Percentiles rank a stretch among this genome's conserved stretches.
Conservation (phyloP, 2,888 invertebrate species). For the Phaedon cochleariae region DNA sequence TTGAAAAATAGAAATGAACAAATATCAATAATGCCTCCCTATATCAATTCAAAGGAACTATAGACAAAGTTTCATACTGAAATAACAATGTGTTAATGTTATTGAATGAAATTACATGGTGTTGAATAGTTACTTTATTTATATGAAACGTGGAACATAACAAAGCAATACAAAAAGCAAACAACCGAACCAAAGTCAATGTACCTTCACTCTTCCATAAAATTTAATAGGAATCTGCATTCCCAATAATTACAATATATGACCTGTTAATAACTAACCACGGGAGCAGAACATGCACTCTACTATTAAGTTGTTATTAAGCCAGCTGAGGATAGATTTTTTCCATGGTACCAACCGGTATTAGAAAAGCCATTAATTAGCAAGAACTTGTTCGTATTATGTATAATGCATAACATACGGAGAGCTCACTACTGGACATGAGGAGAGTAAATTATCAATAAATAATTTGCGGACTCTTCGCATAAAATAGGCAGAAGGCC, state of each 20-base stretch:
- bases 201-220: constrained; percentile 8
- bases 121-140: neutral
- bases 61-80: too few species aligned
- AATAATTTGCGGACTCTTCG: constrained; percentile 11
- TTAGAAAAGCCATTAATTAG: constrained; percentile 36
- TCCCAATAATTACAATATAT: constrained; percentile 30
- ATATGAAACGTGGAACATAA: too few species aligned
- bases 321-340: constrained; percentile 21
- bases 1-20: too few species aligned
- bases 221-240: constrained; percentile 18
- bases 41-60: too few species aligned
- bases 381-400: constrained; percentile 29
- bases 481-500: constrained; percentile 6
- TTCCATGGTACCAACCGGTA: constrained; percentile 31
- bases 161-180: neutral
- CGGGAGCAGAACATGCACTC: constrained; percentile 30
- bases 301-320: constrained; percentile 34
- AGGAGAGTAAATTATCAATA: constrained; percentile 19
- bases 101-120: neutral
- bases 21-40: too few species aligned
- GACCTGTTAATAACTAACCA: constrained; percentile 34
- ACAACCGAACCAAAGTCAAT: neutral
- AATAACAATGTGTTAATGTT: neutral
- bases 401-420: constrained; percentile 35
- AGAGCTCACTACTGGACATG: constrained; percentile 31